Conservation (phyloP, 2,797 vertebrate species). For the Trachurus trachurus region DNA sequence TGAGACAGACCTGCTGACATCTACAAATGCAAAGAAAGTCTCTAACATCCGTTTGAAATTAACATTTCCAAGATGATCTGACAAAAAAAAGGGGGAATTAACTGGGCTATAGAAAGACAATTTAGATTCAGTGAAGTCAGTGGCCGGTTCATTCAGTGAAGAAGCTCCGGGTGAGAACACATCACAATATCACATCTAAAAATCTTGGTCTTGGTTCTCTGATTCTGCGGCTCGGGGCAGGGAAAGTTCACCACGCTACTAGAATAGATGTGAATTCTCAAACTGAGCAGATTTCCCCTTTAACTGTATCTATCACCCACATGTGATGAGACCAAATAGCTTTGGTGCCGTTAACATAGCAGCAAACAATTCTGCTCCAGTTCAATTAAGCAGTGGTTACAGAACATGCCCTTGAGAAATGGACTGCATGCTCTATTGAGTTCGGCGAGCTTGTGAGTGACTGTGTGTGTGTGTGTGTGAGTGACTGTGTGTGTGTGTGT, state of each 20-base stretch:
- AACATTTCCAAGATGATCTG: constrained; percentile 22
- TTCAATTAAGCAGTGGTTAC: constrained; percentile 79
- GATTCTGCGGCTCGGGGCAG: constrained; percentile 15
- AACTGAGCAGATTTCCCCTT: constrained; percentile 52
- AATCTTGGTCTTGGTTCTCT: constrained; percentile 26
- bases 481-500: constrained; percentile 42
- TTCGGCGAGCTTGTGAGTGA: constrained; percentile 34
- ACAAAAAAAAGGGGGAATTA: not conserved
- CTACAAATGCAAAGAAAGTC: not conserved
- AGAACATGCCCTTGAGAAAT: constrained; percentile 83
- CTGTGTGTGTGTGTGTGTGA: constrained; percentile 20
- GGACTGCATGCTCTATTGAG: constrained; percentile 78
- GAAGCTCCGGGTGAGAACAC: constrained; percentile 30
- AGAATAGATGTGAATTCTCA: constrained; percentile 19
- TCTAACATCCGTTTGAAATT: constrained; percentile 8
- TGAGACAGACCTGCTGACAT: not conserved
- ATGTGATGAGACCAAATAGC: constrained; percentile 60
- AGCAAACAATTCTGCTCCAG: constrained; percentile 73
- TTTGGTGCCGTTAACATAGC: constrained; percentile 62
- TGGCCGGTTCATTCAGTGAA: constrained; percentile 19
- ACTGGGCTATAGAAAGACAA: not conserved
- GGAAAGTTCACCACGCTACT: constrained; percentile 30
- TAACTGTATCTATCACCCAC: constrained; percentile 50
- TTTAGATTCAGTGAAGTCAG: constrained; percentile 26
- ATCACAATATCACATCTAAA: constrained; percentile 27